phyloP scores from a whole-genome alignment of 2,888 invertebrate genomes.

The Drosophila lacicola region DNA sequence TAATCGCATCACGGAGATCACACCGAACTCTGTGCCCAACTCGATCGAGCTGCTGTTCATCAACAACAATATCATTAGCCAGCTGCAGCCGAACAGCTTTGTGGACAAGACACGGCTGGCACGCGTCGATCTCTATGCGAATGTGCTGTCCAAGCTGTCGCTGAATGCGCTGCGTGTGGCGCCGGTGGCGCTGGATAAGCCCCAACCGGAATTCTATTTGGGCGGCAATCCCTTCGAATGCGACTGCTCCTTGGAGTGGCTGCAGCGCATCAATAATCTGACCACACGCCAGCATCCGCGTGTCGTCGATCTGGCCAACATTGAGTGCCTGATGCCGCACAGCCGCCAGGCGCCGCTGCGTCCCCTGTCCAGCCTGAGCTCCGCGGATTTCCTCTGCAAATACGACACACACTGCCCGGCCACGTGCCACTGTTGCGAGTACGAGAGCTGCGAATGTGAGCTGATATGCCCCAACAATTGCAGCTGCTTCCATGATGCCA shows the following conservation, averaged over 20 bases:
- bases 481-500: slow-evolving; percentile 96
- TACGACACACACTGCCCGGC: slow-evolving; percentile 97
- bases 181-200: slow-evolving; percentile 89
- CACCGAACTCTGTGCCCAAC: slow-evolving; percentile 94
- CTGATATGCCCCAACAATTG: slow-evolving; percentile 98
- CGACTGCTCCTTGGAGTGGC: slow-evolving; percentile 98
- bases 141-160: slow-evolving; percentile 93
- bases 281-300: slow-evolving; percentile 93
- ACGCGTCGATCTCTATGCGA: slow-evolving; percentile 95
- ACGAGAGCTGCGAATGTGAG: slow-evolving; percentile 98
- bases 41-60: slow-evolving; percentile 95
- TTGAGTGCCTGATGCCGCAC: slow-evolving; percentile 94
- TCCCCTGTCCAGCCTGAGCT: slow-evolving; percentile 90
- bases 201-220: slow-evolving; percentile 94
- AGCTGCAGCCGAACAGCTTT: slow-evolving; percentile 93
- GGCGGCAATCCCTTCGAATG: slow-evolving; percentile 97
- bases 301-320: slow-evolving; percentile 94
- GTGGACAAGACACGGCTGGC: slow-evolving; percentile 93
- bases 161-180: slow-evolving; percentile 92
- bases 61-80: slow-evolving; percentile 94
- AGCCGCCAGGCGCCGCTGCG: slow-evolving; percentile 92
- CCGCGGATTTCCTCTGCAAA: slow-evolving; percentile 95
- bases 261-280: slow-evolving; percentile 94
- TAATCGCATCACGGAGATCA: slow-evolving; percentile 93
- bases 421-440: slow-evolving; percentile 97